Percentiles rank a stretch among this genome's conserved stretches.
Evolutionary conservation across 1,140 invertebrate genomes (phyloP).

Genomic region (Ceratitis capitata): DNA sequence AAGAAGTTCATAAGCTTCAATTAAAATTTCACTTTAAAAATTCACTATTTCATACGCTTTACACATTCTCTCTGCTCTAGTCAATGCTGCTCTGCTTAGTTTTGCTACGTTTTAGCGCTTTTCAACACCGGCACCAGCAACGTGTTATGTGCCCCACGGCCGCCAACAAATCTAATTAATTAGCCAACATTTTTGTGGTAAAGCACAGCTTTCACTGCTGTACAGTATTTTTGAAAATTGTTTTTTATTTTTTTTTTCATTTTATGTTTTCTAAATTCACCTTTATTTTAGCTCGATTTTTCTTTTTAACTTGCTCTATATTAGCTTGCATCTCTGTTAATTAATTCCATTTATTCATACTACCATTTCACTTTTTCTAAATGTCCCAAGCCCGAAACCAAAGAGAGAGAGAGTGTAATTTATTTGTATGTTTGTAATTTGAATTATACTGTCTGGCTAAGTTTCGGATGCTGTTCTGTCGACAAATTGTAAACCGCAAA

Average conservation of each 20-base stretch:
- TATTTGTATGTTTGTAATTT: slow-evolving; percentile 23
- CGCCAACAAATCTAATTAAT: not conserved
- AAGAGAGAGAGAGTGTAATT: not conserved
- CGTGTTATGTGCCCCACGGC: not conserved
- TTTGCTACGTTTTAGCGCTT: not conserved
- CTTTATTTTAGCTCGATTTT: not conserved
- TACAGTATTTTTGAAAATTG: not conserved
- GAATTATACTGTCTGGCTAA: not conserved
- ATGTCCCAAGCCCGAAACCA: not conserved
- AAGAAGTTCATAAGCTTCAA: not conserved
- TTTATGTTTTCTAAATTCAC: too few relatives aligned
- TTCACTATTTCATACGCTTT: not conserved
- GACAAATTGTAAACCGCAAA: not conserved
- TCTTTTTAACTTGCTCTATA: not conserved
- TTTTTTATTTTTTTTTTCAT: not conserved
- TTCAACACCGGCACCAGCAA: not conserved
- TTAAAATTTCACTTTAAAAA: slow-evolving; percentile 14
- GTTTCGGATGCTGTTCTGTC: not conserved
- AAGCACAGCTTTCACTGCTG: not conserved
- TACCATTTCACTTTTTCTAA: not conserved
- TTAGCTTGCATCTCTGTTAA: not conserved
- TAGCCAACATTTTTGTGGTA: slow-evolving; percentile 23
- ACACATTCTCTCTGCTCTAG: not conserved
- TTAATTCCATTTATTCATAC: not conserved
- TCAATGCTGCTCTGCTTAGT: not conserved